Base-by-base conservation (phyloP, 2,888 invertebrate species). In the Drosophila cognata region DNA sequence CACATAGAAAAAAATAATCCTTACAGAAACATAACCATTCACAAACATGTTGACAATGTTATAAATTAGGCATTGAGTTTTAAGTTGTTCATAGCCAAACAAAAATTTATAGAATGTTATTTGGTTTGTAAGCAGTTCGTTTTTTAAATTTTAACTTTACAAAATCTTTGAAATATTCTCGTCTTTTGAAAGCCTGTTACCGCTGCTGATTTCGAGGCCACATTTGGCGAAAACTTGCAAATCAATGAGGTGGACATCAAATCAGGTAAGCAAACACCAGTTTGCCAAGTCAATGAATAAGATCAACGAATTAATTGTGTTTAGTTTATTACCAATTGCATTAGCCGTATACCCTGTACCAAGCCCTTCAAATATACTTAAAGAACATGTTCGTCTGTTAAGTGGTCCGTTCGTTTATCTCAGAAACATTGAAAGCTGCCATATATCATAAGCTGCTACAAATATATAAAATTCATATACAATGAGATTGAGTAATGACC, bases 291-390 rank as follows among this genome's bases (percentile, higher is more conserved):
- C 79, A 69, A 63, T 53, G 65, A 68, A 84, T 31, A 58, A 63
- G 41, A 57, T 72, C 89, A 89, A 81, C 88, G 83, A 87, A 89
- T 84, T 78, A 21, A 21, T 79, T 77, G 65, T 72, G 36, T 70
- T 74, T 21, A 50, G 21, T 65, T 68, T 64, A 8, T 48, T 38
- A 43, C 58, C 46, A 29, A n/a, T 41, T 50, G 35, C 35, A 55
- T 28, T 21, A 5, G 18, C 2, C 4, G 5, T 31, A 56, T 68
- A 56, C 56, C 36, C 68, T 67, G 38, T 75, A 50, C 36, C 18
- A 8, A 35, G n/a, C 29, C 18, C 25, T 11, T 11, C 4, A 18
- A 18, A 35, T 25, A 25, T 25, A 18, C 21, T 18, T 25, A 29
- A 35, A 7, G 11, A 6, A 35, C 25, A n/a, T n/a, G 57, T 31